Evolutionary conservation across 1,140 invertebrate genomes (phyloP).

Genomic region (Drosophila oshimai): DNA sequence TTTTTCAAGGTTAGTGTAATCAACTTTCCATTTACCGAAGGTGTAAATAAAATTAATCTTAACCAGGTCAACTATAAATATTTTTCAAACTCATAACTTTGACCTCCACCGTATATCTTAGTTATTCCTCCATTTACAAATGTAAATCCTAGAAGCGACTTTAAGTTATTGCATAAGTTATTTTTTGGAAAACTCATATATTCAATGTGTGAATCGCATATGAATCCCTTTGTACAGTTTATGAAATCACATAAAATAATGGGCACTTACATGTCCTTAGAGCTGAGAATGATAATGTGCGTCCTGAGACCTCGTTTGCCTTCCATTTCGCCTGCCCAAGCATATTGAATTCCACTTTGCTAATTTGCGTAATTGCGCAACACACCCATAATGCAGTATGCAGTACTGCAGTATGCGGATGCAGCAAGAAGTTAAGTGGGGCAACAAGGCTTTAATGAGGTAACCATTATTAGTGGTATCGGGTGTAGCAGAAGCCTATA

Average conservation of each 20-base stretch:
- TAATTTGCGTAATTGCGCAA: conserved; percentile 74
- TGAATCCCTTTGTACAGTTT: conserved; percentile 35
- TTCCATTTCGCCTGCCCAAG: conserved; percentile 38
- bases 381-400: conserved; percentile 40
- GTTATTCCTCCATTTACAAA: too few relatives aligned
- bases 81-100: too few relatives aligned
- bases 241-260: conserved; percentile 23
- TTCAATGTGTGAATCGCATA: not conserved
- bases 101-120: too few relatives aligned
- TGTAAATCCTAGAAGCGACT: too few relatives aligned
- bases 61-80: too few relatives aligned
- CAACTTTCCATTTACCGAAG: too few relatives aligned
- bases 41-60: too few relatives aligned
- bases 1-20: too few relatives aligned
- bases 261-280: conserved; percentile 53
- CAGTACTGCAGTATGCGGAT: not conserved
- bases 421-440: not conserved
- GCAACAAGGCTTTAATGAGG: conserved; percentile 33
- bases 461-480: not conserved
- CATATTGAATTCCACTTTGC: conserved; percentile 72
- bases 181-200: too few relatives aligned
- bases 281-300: conserved; percentile 42
- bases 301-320: not conserved
- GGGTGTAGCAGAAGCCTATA: too few relatives aligned
- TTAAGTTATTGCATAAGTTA: too few relatives aligned